Evolutionary conservation across 1,140 invertebrate genomes (phyloP), one percentile per base, ranked within the genome.

Genomic region (Apocrypta bakeri): DNA sequence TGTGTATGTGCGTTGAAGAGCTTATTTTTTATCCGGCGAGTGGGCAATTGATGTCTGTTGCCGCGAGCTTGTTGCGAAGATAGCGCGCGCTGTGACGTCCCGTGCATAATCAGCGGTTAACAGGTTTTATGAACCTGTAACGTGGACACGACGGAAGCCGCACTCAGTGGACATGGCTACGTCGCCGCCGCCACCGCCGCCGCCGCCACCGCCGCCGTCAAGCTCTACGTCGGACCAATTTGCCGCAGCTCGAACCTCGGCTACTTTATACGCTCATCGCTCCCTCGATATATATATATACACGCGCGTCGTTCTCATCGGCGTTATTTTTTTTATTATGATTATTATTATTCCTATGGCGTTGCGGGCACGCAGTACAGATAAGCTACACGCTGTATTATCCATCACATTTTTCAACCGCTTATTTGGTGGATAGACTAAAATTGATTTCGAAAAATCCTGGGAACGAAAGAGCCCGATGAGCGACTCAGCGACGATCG

Each of bases 371-470:
- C 21, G 64, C 9, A 1, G 71, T 40, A 0, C 48, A 24, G 2
- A n/a, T n/a, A n/a, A n/a, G n/a, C n/a, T n/a, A n/a, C n/a, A n/a
- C n/a, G n/a, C n/a, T n/a, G n/a, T n/a, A n/a, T n/a, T n/a, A n/a
- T n/a, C n/a, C n/a, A n/a, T n/a, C n/a, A n/a, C n/a, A n/a, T n/a
- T n/a, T n/a, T n/a, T n/a, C n/a, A n/a, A n/a, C n/a, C n/a, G n/a
- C n/a, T n/a, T n/a, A n/a, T n/a, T n/a, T n/a, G 33, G 33, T 9
- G 33, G 33, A 2, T 9, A 37, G 33, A n/a, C n/a, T n/a, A 91
- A 90, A 92, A 91, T 91, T 92, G 90, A 92, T 91, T 91, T 91
- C 90, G 90, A 91, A 91, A 91, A 91, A 92, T 92, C 91, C 90
- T 92, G 91, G 91, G 91, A 91, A 92, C 90, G 89, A 91, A 4